Conservation (phyloP, 2,888 invertebrate genomes). For the Camponotus fellah region DNA sequence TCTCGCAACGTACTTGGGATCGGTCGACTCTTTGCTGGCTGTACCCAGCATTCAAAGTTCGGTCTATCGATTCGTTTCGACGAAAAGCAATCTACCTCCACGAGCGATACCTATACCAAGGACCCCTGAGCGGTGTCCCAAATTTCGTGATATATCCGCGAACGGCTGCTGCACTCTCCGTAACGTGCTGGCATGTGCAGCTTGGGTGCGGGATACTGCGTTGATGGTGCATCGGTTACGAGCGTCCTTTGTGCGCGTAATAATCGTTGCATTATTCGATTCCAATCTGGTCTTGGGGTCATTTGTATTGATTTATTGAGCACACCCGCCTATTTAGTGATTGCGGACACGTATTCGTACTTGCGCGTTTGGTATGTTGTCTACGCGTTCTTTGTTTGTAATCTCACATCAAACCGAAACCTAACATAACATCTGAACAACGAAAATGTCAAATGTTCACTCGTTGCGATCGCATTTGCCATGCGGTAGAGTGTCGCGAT, state of each 20-base stretch:
- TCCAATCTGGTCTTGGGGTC: constrained; percentile 59
- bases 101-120: constrained; percentile 23
- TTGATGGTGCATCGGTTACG: constrained; percentile 21
- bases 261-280: constrained; percentile 62
- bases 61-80: constrained; percentile 42
- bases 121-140: constrained; percentile 36
- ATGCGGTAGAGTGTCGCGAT: neutral
- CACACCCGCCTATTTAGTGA: constrained; percentile 36
- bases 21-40: constrained; percentile 14
- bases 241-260: constrained; percentile 55
- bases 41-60: constrained; percentile 6
- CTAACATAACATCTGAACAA: neutral
- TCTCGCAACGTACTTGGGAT: neutral
- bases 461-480: neutral
- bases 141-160: constrained; percentile 45
- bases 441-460: constrained; percentile 40
- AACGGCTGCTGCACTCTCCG: neutral
- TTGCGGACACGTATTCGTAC: constrained; percentile 31
- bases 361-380: neutral
- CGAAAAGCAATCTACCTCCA: constrained; percentile 44
- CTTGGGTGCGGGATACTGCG: neutral
- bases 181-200: constrained; percentile 1
- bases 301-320: constrained; percentile 63
- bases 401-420: constrained; percentile 20
- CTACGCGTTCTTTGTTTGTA: neutral